Evolutionary conservation across 1,140 invertebrate species (phyloP).

Genomic region (Liolophura sinensis): DNA sequence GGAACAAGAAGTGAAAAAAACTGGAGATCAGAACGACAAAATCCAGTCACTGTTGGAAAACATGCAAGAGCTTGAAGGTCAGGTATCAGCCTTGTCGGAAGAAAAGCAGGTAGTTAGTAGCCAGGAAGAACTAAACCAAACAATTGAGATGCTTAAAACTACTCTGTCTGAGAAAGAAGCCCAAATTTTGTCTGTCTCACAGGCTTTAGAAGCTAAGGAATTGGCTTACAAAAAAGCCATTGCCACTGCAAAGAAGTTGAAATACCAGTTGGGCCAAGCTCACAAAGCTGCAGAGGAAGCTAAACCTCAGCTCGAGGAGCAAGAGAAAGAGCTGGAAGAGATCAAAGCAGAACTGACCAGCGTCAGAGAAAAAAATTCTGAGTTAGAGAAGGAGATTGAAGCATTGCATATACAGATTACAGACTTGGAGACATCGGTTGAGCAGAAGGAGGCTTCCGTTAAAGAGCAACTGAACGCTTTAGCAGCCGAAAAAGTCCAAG

Average conservation of each 20-base stretch:
- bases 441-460: background rate
- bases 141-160: slow-evolving; percentile 17
- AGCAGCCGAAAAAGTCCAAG: no score
- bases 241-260: slow-evolving; percentile 51
- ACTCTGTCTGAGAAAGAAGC: slow-evolving; percentile 17
- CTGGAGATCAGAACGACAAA: slow-evolving; percentile 13
- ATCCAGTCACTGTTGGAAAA: slow-evolving; percentile 43
- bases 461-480: background rate
- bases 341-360: slow-evolving; percentile 11
- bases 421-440: background rate
- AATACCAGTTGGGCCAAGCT: slow-evolving; percentile 34
- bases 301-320: slow-evolving; percentile 8
- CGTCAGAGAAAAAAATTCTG: slow-evolving; percentile 19
- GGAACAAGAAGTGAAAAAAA: no score
- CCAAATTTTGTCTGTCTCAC: background rate
- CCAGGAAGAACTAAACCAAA: slow-evolving; percentile 12
- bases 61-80: slow-evolving; percentile 48
- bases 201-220: slow-evolving; percentile 37
- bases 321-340: slow-evolving; percentile 10
- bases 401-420: background rate
- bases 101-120: slow-evolving; percentile 12
- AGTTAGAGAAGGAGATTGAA: background rate
- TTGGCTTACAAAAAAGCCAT: slow-evolving; percentile 41
- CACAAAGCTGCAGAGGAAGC: slow-evolving; percentile 20
- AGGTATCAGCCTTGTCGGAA: slow-evolving; percentile 28